Base-by-base conservation (phyloP, 2,888 invertebrate species). In the Noctua janthina region DNA sequence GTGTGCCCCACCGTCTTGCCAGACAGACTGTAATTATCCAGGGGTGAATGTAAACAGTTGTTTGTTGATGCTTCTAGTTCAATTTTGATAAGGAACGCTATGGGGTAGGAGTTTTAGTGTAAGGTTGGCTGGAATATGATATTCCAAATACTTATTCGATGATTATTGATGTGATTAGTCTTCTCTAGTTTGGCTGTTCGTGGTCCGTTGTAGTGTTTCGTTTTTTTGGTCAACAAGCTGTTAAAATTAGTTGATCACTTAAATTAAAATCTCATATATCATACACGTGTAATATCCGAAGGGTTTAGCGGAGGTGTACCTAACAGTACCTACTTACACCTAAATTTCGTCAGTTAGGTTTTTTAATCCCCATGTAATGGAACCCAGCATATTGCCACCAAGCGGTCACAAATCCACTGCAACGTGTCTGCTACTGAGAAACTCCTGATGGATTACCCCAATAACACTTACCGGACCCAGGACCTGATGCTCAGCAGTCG, bases 1-100 rank as follows among this genome's bases (percentile, higher is more conserved):
- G 83, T 69, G 72, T 72, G 70, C 67, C 74, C 80, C 46, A 78
- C 82, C 80, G 82, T 87, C 87, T 87, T 85, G 72, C 80, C 78
- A 85, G 85, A 78, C 87, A 79, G 81, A 68, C 83, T 74, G 80
- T 83, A 79, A 88, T 88, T 88, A 87, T 81, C 73, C 74, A 46
- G 35, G 81, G 86, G 89, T 71, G 76, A 62, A 75, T 78, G 79
- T 79, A 79, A 78, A 74, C 78, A 71, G 77, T 81, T 78, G 71
- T 81, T 76, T 79, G 70, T 80, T 72, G 83, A 76, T 76, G 39
- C 23, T 74, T 51, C 39, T 64, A 74, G 66, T 78, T 74, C 54
- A 43, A 70, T 75, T 77, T 74, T 71, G 79, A 84, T 82, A 79
- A 78, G 59, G n/a, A 39, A 15, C 8, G 3, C 62, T 49, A 20